Base-by-base conservation (phyloP, 1,140 invertebrate genomes). In the Panagrolaimus sp. region DNA sequence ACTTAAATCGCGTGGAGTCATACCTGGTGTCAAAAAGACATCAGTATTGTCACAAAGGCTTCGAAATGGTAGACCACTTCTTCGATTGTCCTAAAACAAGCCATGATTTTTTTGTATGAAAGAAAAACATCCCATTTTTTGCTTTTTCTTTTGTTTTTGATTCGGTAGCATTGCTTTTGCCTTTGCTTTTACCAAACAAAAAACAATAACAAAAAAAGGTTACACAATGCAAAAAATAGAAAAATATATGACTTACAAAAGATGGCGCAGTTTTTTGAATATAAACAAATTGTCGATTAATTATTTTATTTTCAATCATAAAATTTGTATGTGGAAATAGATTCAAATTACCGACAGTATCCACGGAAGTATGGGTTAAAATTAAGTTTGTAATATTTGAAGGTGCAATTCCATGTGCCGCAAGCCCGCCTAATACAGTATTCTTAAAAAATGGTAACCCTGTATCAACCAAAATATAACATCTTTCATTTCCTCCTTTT, bases 291-390 rank as follows among this genome's bases (percentile, higher is more conserved):
- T 73, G 38, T 43, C 62, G 24, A 12, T 72, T 71, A 10, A 63
- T 26, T 43, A 26, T 43, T 65, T 52, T 64, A 32, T 72, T 72
- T 26, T 43, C 68, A 44, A 47, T 43, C 17, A 43, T 74, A 45
- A 72, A 28, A 32, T 73, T 46, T 14, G 71, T 43, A 21, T 65
- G 38, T 2, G 68, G 70, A 55, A 72, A 72, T 26, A 72, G 17
- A 46, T 72, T 72, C n/a, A 72, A 26, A 62, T 72, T 72, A 14
- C 71, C 71, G 24, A 73, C 45, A 15, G 45, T 65, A 66, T 72
- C 71, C 7, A 72, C 43, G 48, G 75, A 47, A 9, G 43, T 47
- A 38, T 71, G 69, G 14, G 69, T 70, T 66, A 71, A 52, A 43
- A 71, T 44, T 17, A 68, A 43, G 1, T 52, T 48, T 14, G 17